Conservation (phyloP, 2,797 vertebrate genomes). For the Diplodus puntazzo region DNA sequence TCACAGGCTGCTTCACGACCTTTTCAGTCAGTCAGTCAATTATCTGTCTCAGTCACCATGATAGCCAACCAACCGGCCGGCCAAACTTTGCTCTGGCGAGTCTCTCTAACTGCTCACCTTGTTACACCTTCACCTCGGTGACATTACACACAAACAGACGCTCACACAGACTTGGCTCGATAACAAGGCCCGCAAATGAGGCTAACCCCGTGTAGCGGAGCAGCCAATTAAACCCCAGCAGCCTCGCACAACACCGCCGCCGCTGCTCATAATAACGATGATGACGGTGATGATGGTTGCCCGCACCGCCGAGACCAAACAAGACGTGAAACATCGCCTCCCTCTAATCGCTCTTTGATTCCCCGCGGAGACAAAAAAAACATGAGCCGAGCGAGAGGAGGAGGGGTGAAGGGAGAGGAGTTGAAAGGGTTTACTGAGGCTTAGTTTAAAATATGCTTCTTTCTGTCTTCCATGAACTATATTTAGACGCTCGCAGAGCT, state of each 20-base stretch:
- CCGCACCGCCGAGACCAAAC: conserved; percentile 39
- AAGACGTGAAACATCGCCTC: conserved; percentile 43
- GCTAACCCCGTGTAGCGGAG: conserved; percentile 46
- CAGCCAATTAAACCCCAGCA: conserved; percentile 66
- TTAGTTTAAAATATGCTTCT: conserved; percentile 29
- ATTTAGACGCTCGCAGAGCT: conserved; percentile 35
- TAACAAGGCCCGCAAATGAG: conserved; percentile 63
- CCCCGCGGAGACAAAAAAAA: conserved; percentile 17
- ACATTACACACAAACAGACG: background rate
- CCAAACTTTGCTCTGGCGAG: conserved; percentile 5
- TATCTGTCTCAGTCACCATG: conserved; percentile 8
- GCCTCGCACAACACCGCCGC: conserved; percentile 17
- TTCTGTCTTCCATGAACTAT: conserved; percentile 20
- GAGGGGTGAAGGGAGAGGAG: background rate
- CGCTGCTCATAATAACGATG: conserved; percentile 40
- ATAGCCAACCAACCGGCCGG: background rate
- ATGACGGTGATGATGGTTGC: conserved; percentile 45
- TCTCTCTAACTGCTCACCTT: conserved; percentile 28
- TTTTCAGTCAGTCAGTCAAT: conserved; percentile 6
- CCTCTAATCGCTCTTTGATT: conserved; percentile 45
- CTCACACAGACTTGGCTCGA: conserved; percentile 2
- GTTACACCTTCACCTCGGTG: conserved; percentile 27
- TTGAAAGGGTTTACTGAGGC: conserved; percentile 25
- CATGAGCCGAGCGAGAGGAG: background rate
- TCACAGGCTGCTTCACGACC: no score